Conservation (phyloP, 2,797 vertebrate species). For the Gorsachius magnificus region DNA sequence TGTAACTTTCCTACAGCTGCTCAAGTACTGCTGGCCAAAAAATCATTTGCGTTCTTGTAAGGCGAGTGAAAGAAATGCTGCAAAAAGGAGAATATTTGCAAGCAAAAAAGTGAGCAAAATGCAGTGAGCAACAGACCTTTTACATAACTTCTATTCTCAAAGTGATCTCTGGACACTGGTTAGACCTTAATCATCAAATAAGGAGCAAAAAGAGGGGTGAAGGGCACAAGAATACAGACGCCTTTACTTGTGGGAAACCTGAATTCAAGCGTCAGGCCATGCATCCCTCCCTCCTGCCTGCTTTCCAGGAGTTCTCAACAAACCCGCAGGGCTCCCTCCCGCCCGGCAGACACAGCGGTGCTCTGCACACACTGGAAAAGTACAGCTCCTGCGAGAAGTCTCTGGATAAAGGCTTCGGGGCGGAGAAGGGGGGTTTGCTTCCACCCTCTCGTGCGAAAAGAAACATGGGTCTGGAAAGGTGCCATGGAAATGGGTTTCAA, state of each 20-base stretch:
- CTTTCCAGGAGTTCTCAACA: background rate
- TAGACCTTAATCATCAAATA: background rate
- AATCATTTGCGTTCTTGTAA: background rate
- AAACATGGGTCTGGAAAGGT: conserved; percentile 23
- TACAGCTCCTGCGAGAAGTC: conserved; percentile 11
- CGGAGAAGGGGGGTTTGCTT: background rate
- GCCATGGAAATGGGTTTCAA: conserved; percentile 45
- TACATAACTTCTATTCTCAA: background rate
- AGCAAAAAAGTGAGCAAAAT: background rate
- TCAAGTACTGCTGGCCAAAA: background rate
- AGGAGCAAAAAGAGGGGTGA: background rate
- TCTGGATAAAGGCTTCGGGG: background rate
- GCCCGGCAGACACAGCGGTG: background rate
- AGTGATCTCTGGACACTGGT: background rate
- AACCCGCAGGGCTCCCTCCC: background rate
- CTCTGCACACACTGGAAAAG: conserved; percentile 27
- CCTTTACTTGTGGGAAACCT: accelerated
- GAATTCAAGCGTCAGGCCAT: background rate
- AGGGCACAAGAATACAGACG: background rate
- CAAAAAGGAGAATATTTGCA: background rate
- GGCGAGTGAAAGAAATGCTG: background rate
- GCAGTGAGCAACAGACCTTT: accelerated
- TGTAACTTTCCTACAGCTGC: background rate
- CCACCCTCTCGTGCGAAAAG: conserved; percentile 37
- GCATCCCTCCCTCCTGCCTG: background rate